Percentiles rank a stretch among this genome's conserved stretches.
Evolutionary conservation across 2,113 vertebrate species (phyloP).

Genomic region (Pimephales promelas): DNA sequence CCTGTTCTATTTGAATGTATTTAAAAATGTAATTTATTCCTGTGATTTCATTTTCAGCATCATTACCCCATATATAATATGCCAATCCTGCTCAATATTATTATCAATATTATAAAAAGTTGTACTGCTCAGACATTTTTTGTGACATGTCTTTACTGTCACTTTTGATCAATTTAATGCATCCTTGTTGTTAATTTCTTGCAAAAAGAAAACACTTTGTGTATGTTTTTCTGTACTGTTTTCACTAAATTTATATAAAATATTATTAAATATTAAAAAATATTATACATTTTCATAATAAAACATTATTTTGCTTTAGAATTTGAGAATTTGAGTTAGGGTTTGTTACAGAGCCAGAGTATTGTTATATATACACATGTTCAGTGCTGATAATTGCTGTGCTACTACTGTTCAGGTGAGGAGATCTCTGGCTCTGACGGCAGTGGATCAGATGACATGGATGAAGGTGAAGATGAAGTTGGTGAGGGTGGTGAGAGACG

Average conservation of each 20-base stretch:
- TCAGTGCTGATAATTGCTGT: background rate
- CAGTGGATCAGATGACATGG: slow-evolving; percentile 92
- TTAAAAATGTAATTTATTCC: too few species aligned
- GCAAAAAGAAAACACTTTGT: background rate
- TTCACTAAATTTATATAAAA: background rate
- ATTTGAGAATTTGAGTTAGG: too few species aligned
- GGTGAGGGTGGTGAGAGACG: slow-evolving; percentile 87
- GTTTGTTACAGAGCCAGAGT: background rate
- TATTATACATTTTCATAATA: background rate
- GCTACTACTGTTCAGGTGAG: slow-evolving; percentile 77
- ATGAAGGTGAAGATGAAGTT: slow-evolving; percentile 87
- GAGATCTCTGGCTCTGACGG: slow-evolving; percentile 95
- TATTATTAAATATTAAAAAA: too few species aligned
- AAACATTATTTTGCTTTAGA: background rate
- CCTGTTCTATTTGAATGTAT: too few species aligned
- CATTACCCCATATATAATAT: too few species aligned
- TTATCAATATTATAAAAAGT: background rate
- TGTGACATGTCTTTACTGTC: background rate
- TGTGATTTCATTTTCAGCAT: too few species aligned
- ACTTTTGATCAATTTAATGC: background rate
- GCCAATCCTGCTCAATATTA: too few species aligned
- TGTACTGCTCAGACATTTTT: background rate
- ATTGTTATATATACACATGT: background rate
- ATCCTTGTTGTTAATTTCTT: too few species aligned
- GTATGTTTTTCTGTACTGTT: background rate